Evolutionary conservation across 2,113 vertebrate species (phyloP).

Genomic region (Pithys albifrons): DNA sequence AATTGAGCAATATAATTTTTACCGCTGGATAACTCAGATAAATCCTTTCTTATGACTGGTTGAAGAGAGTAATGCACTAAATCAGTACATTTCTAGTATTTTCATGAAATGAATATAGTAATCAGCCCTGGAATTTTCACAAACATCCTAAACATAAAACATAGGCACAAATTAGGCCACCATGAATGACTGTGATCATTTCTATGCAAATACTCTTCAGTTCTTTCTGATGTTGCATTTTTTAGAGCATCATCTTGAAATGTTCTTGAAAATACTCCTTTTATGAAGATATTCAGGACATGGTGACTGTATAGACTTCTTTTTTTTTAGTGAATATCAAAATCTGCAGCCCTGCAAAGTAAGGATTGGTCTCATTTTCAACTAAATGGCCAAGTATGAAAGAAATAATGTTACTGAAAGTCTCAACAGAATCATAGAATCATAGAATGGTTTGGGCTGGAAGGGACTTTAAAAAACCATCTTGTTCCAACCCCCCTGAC

Average conservation of each 20-base stretch:
- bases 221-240: background rate
- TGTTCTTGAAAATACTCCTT: background rate
- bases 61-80: background rate
- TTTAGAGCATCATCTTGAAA: background rate
- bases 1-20: conserved; percentile 8
- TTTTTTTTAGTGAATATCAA: background rate
- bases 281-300: background rate
- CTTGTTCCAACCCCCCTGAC: background rate
- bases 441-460: background rate
- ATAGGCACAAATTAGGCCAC: background rate
- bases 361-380: background rate
- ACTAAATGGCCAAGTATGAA: background rate
- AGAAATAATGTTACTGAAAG: background rate
- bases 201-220: background rate
- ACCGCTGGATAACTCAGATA: background rate
- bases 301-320: background rate
- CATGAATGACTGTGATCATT: background rate
- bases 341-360: background rate
- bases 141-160: background rate
- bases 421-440: background rate
- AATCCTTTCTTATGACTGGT: background rate
- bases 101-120: background rate
- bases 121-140: background rate
- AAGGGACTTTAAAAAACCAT: background rate
- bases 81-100: background rate